These are phyloP conservation scores for Caenorhabditis plicata DNA, from an alignment of 2,888 invertebrate species.

Conservation along the genomic window DNA sequence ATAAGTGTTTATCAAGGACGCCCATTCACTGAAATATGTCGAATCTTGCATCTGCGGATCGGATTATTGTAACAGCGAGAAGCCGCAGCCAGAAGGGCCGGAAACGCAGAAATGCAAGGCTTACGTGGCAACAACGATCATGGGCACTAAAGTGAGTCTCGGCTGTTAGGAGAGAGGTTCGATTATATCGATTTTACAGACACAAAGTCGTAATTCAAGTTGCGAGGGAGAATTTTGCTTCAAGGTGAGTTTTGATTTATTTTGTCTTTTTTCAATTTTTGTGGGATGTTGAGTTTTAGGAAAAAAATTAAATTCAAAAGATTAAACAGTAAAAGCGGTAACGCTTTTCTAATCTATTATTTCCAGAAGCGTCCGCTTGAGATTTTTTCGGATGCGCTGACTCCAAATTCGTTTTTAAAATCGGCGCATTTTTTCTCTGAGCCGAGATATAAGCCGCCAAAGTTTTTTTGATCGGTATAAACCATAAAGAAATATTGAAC, in stretches of 20 bases:
- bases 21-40: conserved; percentile 52
- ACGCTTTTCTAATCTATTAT: no score
- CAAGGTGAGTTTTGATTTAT: conserved; percentile 6
- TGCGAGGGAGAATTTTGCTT: conserved; percentile 23
- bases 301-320: background rate
- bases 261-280: background rate
- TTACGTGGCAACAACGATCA: conserved; percentile 44
- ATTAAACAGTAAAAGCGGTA: background rate
- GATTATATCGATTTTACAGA: background rate
- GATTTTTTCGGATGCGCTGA: no score
- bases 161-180: conserved; percentile 29
- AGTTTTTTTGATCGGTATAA: no score
- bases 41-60: conserved; percentile 61
- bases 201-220: background rate
- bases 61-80: conserved; percentile 57
- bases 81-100: conserved; percentile 42
- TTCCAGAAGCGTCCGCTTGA: no score
- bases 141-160: conserved; percentile 41
- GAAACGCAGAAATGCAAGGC: conserved; percentile 55
- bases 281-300: background rate
- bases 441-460: no score
- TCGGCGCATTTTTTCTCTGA: no score
- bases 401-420: no score
- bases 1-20: conserved; percentile 15
- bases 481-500: no score